These are phyloP conservation scores for Dascyllus trimaculatus DNA, from an alignment of 2,113 vertebrate species.

Conservation along the genomic window DNA sequence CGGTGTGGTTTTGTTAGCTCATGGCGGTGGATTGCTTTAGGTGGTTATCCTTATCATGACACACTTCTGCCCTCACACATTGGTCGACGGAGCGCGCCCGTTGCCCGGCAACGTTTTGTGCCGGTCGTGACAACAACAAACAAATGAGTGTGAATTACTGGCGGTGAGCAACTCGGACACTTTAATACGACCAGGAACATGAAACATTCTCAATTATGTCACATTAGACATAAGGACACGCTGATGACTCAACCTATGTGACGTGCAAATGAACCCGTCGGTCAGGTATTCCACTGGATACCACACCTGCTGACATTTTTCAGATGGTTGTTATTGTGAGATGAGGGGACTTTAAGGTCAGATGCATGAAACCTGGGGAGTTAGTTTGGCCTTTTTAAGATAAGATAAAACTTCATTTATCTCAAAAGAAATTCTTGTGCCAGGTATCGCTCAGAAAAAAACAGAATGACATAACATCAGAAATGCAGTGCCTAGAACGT, in stretches of 20 bases:
- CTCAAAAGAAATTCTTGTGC: too few species aligned
- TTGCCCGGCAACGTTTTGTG: conserved; percentile 67
- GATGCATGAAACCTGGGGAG: background rate
- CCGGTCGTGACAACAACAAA: conserved; percentile 50
- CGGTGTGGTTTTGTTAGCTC: conserved; percentile 47
- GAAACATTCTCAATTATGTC: background rate
- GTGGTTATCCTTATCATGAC: conserved; percentile 41
- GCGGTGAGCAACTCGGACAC: background rate
- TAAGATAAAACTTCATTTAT: too few species aligned
- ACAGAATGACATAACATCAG: too few species aligned
- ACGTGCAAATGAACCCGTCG: conserved; percentile 13
- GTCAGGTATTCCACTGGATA: conserved; percentile 19
- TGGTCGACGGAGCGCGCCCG: conserved; percentile 34
- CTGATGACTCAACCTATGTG: conserved; percentile 8
- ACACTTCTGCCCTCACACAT: conserved; percentile 46
- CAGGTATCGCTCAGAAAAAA: too few species aligned
- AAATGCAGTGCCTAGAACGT: too few species aligned
- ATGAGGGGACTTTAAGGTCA: conserved; percentile 4
- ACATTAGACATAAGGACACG: background rate
- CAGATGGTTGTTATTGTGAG: conserved; percentile 11
- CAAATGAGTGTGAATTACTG: conserved; percentile 33
- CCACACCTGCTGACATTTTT: conserved; percentile 15
- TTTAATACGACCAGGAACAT: background rate
- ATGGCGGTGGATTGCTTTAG: conserved; percentile 37
- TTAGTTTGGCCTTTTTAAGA: background rate